These are phyloP conservation scores for Chrysogorgia sp. DNA, from an alignment of 92 coral and sea anemone species.

Conservation along the genomic window DNA sequence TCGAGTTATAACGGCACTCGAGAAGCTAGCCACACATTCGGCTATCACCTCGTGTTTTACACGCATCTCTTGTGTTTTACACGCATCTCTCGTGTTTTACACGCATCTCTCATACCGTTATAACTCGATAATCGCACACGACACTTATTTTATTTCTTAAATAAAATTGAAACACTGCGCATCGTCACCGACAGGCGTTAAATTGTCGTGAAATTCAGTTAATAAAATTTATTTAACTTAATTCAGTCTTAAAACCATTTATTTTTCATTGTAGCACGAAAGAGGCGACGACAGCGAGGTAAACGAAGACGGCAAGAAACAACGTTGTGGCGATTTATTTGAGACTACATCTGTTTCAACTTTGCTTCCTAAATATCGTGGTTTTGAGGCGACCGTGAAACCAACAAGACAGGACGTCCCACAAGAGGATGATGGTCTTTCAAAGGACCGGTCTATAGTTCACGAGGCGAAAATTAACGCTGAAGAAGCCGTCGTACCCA, in stretches of 20 bases:
- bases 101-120: no score
- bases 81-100: no score
- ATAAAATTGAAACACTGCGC: no score
- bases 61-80: no score
- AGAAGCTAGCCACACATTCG: no score
- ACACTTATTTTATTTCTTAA: no score
- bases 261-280: neutral
- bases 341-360: neutral
- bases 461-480: constrained; percentile 3
- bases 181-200: no score
- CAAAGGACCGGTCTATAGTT: neutral
- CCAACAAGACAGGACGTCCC: neutral
- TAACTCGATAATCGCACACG: no score
- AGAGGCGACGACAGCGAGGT: neutral
- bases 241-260: neutral
- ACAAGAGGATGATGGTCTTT: neutral
- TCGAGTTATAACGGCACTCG: no score
- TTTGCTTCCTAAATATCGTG: neutral
- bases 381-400: neutral
- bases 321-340: neutral
- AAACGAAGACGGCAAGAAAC: neutral
- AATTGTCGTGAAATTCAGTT: no score
- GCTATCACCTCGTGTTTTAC: no score
- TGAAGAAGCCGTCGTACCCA: neutral
- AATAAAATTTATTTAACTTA: no score